Base-by-base conservation (phyloP, 2,888 invertebrate genomes). In the Netelia inedita region DNA sequence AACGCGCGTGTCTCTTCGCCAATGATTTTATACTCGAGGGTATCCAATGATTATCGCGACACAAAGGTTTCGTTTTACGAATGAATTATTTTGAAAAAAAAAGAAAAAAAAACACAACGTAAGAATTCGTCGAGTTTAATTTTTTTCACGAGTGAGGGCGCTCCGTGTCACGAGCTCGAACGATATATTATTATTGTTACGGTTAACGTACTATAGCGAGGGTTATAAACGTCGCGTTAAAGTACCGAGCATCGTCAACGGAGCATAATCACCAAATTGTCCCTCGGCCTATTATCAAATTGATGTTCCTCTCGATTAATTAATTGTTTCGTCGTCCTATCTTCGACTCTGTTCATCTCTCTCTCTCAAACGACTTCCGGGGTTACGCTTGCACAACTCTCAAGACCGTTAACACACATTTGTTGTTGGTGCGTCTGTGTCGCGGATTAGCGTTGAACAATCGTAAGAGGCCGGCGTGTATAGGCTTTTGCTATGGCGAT, bases 361-460 rank as follows among this genome's bases (percentile, higher is more conserved):
- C 59, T 59, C 46, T 50, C 43, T 66, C 57, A 71, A 35, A 61
- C 71, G 3, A 63, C 78, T 71, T 41, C 69, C 72, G 79, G 65
- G 79, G 65, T 79, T 72, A 79, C 65, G 65, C 72, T 73, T 73
- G 66, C 57, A 50, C 73, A 73, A 75, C 23, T 76, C 41, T 66
- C 43, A 66, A 66, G 46, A 66, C 46, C 9, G 16, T 66, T 19
- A 50, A 66, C 66, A 11, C 21, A 23, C 66, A 50, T 46, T 50
- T 16, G 14, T 10, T n/a, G 2, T 41, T 8, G 5, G 28, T 28
- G 5, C 3, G 28, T 28, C 5, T 61, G 8, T 28, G 11, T 61
- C 65, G 65, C 3, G 71, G 82, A 78, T 82, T 73, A 82, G 61
- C 78, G 66, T 41, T 73, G 73, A 74, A 78, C 82, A 69, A 74